Evolutionary conservation across 2,113 vertebrate species (phyloP), one percentile per base, ranked within the genome.

Genomic region (Nematolebias whitei): DNA sequence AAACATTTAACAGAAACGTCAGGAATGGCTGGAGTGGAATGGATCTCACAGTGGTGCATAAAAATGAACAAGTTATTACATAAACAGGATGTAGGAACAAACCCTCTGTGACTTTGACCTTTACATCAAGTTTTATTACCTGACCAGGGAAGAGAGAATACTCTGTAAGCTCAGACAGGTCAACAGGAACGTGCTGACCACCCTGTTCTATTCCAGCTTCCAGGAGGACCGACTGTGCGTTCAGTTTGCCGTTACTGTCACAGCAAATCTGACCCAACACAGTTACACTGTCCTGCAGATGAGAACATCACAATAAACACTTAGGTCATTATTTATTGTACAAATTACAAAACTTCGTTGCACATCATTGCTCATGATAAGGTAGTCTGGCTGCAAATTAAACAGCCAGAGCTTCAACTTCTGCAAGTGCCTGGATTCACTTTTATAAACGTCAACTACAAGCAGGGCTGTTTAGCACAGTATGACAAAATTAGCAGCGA

Each of bases 101-200:
- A 26, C 9, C 32, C 32, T 29, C 26, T 29, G 26, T 29, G 26
- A 7, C 26, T 7, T 29, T 4, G 7, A 29, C 26, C 26, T 29
- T 32, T 6, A n/a, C n/a, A n/a, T n/a, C n/a, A n/a, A n/a, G n/a
- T n/a, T n/a, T n/a, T n/a, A n/a, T 70, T 61, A 98, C 97, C 95
- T 98, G 96, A 9, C 96, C 96, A 0, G 97, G 96, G 80, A 98
- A 98, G 6, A 98, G 88, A 2, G 96, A 97, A 68, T 93, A 98
- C 49, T 97, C 94, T 20, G 71, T 84, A 0, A 98, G 93, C 49
- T 96, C 95, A 0, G 94, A 94, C 1, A 98, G 71, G 56, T 92
- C 67, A 83, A 95, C 56, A 55, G 91, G 0, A 81, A 95, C 60
- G 92, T 85, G 92, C 13, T 89, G 87, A 0, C 95, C 96, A 0